Evolutionary conservation across 2,797 vertebrate genomes (phyloP).

Genomic region (Acropternis orthonyx): DNA sequence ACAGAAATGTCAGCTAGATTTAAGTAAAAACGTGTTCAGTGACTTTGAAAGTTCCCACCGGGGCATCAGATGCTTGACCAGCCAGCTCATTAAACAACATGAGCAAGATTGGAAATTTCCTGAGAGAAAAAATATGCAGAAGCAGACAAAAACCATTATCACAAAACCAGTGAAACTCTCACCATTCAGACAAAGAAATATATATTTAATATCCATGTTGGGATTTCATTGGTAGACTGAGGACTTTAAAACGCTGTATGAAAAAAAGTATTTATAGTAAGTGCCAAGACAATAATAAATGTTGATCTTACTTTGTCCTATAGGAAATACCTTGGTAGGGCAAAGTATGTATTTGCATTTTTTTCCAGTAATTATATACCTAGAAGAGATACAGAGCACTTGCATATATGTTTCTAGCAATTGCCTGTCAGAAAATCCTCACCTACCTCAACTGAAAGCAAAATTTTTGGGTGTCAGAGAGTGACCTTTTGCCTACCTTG

Average conservation of each 20-base stretch:
- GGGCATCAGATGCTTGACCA: conserved; percentile 59
- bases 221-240: neutral
- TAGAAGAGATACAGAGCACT: neutral
- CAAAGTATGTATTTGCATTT: neutral
- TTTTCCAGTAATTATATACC: neutral
- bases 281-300: neutral
- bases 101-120: conserved; percentile 55
- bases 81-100: conserved; percentile 63
- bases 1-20: conserved; percentile 60
- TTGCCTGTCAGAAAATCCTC: neutral
- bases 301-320: neutral
- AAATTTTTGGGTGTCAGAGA: neutral
- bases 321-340: neutral
- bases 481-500: neutral
- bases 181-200: neutral
- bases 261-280: neutral
- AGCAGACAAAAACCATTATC: conserved; percentile 17
- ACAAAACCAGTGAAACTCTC: neutral
- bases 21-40: conserved; percentile 59
- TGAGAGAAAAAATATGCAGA: conserved; percentile 52
- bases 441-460: neutral
- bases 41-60: conserved; percentile 58
- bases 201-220: neutral
- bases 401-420: conserved; percentile 18
- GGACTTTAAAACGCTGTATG: neutral